A percentile compares a stretch with the other conserved stretches of the same genome.
phyloP scores from a whole-genome alignment of 2,113 vertebrate genomes.

The Barnardius zonarius region DNA sequence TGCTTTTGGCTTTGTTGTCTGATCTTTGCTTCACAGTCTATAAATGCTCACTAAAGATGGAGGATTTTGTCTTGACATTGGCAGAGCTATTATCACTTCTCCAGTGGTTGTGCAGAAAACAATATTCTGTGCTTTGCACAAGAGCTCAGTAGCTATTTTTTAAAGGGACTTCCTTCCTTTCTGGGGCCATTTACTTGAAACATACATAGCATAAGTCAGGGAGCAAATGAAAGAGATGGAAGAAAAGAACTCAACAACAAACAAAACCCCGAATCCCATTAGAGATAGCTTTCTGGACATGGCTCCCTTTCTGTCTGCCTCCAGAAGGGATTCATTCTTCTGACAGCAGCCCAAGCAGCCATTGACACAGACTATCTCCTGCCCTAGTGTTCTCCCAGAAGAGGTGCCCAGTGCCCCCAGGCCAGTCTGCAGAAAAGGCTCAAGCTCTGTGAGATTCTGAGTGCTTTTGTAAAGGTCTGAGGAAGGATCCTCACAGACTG shows the following conservation, averaged over 20 bases:
- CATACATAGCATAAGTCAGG: background rate
- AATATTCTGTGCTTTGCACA: background rate
- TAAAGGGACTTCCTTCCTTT: background rate
- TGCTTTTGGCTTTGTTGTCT: background rate
- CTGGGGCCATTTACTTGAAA: background rate
- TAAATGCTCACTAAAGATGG: background rate
- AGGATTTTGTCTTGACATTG: background rate
- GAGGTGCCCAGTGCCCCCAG: background rate
- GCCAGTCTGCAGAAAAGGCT: background rate
- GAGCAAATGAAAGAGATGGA: background rate
- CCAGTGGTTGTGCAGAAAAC: background rate
- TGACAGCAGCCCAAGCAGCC: fast-evolving
- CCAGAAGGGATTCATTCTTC: background rate
- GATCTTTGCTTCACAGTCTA: background rate
- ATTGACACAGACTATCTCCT: background rate
- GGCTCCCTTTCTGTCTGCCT: background rate
- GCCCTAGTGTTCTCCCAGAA: background rate
- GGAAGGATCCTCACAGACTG: background rate
- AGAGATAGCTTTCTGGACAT: background rate
- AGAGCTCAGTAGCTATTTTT: background rate
- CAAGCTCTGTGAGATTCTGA: background rate
- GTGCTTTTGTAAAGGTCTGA: background rate
- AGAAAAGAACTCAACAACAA: background rate
- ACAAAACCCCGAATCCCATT: background rate
- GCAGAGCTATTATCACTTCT: background rate